Conservation (phyloP, 2,797 vertebrate genomes). For the Tokudaia muenninki region DNA sequence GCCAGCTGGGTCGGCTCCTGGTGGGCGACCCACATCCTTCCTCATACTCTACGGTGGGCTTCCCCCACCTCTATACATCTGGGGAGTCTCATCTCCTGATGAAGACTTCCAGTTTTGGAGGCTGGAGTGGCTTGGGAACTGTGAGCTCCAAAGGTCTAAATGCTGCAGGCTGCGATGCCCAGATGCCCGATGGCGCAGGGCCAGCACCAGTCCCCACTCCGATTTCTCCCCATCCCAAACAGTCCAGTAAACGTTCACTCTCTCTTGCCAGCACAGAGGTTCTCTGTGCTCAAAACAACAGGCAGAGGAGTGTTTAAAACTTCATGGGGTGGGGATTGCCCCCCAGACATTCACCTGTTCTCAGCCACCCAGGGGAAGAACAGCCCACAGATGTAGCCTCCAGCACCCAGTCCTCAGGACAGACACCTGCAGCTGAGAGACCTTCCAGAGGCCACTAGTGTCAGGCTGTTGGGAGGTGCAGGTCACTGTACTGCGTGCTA, state of each 20-base stretch:
- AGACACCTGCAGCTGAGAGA: constrained; percentile 67
- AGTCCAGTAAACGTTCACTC: background rate
- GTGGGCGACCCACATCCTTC: constrained; percentile 7
- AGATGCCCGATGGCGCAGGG: background rate
- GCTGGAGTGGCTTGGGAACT: background rate
- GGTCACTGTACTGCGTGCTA: background rate
- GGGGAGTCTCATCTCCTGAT: background rate
- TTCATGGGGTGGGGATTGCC: background rate
- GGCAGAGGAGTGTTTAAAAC: background rate
- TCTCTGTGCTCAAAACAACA: background rate
- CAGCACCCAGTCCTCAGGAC: constrained; percentile 9
- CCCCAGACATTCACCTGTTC: background rate
- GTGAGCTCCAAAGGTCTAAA: background rate
- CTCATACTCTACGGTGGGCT: background rate
- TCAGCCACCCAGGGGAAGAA: constrained; percentile 54
- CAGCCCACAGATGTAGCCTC: constrained; percentile 56
- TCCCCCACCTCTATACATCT: background rate
- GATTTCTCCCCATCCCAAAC: background rate
- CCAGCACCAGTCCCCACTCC: background rate
- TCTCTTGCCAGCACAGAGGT: background rate
- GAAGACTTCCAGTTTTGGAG: constrained; percentile 42
- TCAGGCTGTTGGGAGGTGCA: background rate
- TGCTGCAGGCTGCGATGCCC: background rate
- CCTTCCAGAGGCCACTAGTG: constrained; percentile 57
- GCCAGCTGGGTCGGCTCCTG: constrained; percentile 59